Base-by-base conservation (phyloP, 2,797 vertebrate species). In the Ceryle rudis region DNA sequence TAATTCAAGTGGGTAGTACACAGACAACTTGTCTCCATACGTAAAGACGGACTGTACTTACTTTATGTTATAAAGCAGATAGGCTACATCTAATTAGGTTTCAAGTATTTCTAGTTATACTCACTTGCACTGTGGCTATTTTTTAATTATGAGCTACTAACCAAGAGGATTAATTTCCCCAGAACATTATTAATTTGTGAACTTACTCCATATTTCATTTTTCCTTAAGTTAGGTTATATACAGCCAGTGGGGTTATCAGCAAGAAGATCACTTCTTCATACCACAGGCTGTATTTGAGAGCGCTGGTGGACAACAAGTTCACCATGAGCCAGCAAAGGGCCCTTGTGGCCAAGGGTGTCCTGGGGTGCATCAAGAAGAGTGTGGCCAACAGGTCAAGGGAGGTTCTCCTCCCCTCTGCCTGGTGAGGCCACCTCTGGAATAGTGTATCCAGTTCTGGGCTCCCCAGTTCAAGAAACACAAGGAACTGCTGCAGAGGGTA, bases 61-160 rank as follows among this genome's bases (percentile, higher is more conserved):
- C 14, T 90, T 91, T 6, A 49, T 29, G n/a, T 71, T 78, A 72
- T 14, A 78, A 88, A 71, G 67, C 20, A 61, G 64, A 71, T 49
- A 26, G 33, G 55, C 44, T 47, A 42, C 16, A 60, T 22, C 33
- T 81, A 71, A 85, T 67, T 20, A 81, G 52, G 21, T 70, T 91
- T 81, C 42, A 83, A 51, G 6, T 55, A 58, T 25, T 84, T 88
- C 66, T 41, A 79, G 73, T 86, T 93, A 75, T 25, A 78, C 51
- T 12, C 31, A 62, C 42, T 72, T 83, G 37, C 58, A 75, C 20
- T 55, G 26, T 15, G 26, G 15, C 6, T n/a, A 35, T 65, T 90
- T 88, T 88, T 93, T 94, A 86, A 86, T 94, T 73, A 95, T 25
- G 26, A 84, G 66, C 46, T 81, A 89, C 58, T 93, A 81, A 91